phyloP scores from a whole-genome alignment of 2,888 invertebrate species.

The Bombyx huttoni region DNA sequence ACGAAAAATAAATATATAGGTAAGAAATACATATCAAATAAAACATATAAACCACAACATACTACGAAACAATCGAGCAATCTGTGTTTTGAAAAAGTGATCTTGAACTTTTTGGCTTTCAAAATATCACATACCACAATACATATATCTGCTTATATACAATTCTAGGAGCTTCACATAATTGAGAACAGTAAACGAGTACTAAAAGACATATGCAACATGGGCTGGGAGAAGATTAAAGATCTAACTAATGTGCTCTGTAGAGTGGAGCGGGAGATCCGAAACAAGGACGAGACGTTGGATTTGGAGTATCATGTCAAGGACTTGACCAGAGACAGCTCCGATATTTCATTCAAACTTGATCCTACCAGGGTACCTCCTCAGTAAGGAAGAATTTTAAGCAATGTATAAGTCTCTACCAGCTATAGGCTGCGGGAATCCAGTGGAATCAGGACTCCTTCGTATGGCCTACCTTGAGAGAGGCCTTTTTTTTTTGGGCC shows the following conservation, averaged over 20 bases:
- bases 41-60: no score
- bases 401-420: no score
- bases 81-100: no score
- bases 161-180: constrained; percentile 54
- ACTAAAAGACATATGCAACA: constrained; percentile 54
- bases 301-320: constrained; percentile 82
- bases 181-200: constrained; percentile 59
- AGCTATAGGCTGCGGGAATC: no score
- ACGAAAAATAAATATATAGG: no score
- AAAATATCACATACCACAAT: constrained; percentile 5
- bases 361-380: constrained; percentile 80
- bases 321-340: constrained; percentile 80
- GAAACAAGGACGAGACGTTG: constrained; percentile 86
- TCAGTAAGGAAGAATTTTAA: constrained; percentile 46
- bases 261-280: constrained; percentile 79
- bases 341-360: constrained; percentile 86
- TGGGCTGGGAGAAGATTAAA: constrained; percentile 85
- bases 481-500: no score
- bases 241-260: constrained; percentile 81
- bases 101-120: no score
- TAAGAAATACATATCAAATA: no score
- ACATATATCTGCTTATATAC: not conserved
- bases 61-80: no score
- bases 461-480: no score
- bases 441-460: no score